Percentiles rank a stretch among this genome's conserved stretches.
Conservation (phyloP, 2,888 invertebrate species). For the Fragum sueziense region DNA sequence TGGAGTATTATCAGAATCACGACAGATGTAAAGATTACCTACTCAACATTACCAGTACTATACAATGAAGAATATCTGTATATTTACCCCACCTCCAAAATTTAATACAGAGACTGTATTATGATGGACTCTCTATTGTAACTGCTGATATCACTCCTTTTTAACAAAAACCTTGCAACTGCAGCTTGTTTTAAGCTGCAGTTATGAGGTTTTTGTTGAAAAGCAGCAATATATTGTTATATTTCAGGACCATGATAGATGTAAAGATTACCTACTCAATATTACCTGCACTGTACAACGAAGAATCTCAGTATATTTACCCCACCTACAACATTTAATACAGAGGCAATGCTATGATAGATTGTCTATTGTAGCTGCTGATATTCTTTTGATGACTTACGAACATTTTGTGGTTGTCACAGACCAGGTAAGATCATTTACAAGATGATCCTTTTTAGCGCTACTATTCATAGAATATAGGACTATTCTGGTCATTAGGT, state of each 20-base stretch:
- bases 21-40: conserved; percentile 64
- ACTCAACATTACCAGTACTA: conserved; percentile 58
- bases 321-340: conserved; percentile 66
- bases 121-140: conserved; percentile 70
- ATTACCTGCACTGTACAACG: conserved; percentile 63
- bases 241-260: conserved; percentile 64
- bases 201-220: no score
- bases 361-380: conserved; percentile 69
- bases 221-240: no score
- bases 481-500: no score
- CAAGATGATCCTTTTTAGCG: no score
- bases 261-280: conserved; percentile 59
- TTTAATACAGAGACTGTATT: conserved; percentile 66
- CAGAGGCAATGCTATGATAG: conserved; percentile 68
- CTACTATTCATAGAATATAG: no score
- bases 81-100: conserved; percentile 67
- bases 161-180: no score
- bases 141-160: conserved; percentile 59
- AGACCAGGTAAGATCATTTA: conserved; percentile 68
- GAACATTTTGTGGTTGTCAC: conserved; percentile 64
- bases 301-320: conserved; percentile 64
- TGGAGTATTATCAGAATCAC: conserved; percentile 61
- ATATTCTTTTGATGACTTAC: conserved; percentile 67
- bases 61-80: conserved; percentile 59
- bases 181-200: no score